Conservation (phyloP, 1,140 invertebrate species). For the Meloidogyne floridensis region DNA sequence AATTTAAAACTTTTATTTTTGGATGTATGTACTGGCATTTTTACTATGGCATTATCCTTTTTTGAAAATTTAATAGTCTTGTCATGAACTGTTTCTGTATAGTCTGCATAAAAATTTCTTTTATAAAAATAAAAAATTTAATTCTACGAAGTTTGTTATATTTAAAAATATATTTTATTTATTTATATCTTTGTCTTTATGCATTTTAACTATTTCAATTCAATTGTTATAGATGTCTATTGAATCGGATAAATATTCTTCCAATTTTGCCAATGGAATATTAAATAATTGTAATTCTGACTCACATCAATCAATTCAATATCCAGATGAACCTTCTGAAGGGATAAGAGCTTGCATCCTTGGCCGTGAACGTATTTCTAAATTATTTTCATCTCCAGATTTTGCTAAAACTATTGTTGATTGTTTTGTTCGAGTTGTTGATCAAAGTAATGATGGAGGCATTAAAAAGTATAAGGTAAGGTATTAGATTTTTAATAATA, state of each 20-base stretch:
- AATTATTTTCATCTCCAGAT: background rate
- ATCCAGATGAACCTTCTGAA: background rate
- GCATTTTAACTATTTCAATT: background rate
- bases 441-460: background rate
- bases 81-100: too few species aligned
- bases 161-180: too few species aligned
- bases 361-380: background rate
- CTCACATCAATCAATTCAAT: background rate
- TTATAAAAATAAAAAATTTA: too few species aligned
- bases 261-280: background rate
- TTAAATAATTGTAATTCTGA: background rate
- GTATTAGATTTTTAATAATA: background rate
- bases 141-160: too few species aligned
- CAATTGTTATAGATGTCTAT: background rate
- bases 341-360: background rate
- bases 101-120: too few species aligned
- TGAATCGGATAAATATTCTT: background rate
- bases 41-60: too few species aligned
- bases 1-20: too few species aligned
- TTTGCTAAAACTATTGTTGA: background rate
- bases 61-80: too few species aligned
- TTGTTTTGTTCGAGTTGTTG: background rate
- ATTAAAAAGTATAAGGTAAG: background rate
- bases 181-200: background rate
- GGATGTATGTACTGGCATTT: too few species aligned